phyloP scores from a whole-genome alignment of 2,888 invertebrate genomes.

The Seira musarum region DNA sequence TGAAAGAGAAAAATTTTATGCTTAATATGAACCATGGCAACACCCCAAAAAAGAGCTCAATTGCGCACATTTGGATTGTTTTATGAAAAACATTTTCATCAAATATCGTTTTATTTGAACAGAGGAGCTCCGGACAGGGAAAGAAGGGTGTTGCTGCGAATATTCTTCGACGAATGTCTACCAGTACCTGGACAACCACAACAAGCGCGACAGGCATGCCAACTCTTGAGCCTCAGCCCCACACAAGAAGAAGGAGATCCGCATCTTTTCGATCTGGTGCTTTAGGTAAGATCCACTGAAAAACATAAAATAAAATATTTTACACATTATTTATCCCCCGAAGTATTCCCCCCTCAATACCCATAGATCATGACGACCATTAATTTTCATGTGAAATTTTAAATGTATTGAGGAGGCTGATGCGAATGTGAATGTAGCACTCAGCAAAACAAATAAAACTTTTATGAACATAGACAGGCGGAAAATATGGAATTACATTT shows the following conservation, averaged over 20 bases:
- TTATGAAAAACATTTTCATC: no score
- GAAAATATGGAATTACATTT: background rate
- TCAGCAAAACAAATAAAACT: background rate
- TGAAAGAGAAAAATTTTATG: no score
- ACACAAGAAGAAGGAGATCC: conserved; percentile 72
- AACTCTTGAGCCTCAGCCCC: conserved; percentile 76
- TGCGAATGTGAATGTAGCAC: background rate
- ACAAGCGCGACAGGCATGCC: conserved; percentile 76
- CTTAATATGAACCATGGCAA: no score
- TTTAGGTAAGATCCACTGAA: conserved; percentile 68
- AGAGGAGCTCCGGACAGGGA: conserved; percentile 65
- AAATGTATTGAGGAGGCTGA: no score
- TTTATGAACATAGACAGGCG: background rate
- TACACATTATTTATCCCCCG: conserved; percentile 6
- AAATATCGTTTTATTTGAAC: no score
- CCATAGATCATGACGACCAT: background rate
- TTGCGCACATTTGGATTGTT: no score
- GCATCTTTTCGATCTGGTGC: conserved; percentile 72
- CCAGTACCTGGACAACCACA: conserved; percentile 74
- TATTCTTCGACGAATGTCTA: conserved; percentile 73
- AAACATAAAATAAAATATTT: background rate
- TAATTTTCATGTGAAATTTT: no score
- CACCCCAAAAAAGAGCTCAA: no score
- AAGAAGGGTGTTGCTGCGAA: conserved; percentile 69
- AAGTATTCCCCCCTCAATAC: background rate